Percentiles rank a stretch among this genome's conserved stretches.
Conservation (phyloP, 2,888 invertebrate genomes). For the Spicauda simplicius region DNA sequence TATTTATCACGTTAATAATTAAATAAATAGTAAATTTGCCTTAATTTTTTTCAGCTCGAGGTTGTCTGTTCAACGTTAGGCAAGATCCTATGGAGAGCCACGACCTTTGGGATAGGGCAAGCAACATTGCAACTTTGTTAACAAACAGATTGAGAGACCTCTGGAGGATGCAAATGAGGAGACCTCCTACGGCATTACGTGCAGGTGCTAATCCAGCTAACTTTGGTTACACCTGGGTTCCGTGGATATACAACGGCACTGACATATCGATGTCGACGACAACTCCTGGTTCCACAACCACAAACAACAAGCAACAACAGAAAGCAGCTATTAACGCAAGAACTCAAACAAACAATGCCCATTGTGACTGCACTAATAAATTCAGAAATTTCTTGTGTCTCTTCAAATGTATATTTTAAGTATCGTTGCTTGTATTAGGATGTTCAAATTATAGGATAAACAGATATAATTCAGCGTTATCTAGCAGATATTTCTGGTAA, state of each 20-base stretch:
- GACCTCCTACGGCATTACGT: slow-evolving; percentile 74
- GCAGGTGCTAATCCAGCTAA: slow-evolving; percentile 87
- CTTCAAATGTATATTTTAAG: slow-evolving; percentile 65
- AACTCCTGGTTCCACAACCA: neutral
- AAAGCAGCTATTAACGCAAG: slow-evolving; percentile 36
- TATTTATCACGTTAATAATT: no score
- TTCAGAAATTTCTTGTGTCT: slow-evolving; percentile 73
- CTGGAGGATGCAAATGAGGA: slow-evolving; percentile 78
- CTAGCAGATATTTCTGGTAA: neutral
- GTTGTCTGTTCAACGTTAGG: slow-evolving; percentile 91
- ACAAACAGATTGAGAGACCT: slow-evolving; percentile 70
- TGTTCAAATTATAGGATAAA: neutral
- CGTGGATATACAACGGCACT: slow-evolving; percentile 72
- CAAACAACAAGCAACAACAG: neutral
- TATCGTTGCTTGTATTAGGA: neutral
- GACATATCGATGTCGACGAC: neutral
- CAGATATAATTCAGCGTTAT: neutral
- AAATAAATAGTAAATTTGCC: no score
- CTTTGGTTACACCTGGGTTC: slow-evolving; percentile 89
- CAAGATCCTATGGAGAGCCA: slow-evolving; percentile 92
- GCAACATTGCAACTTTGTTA: slow-evolving; percentile 73
- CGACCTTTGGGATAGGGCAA: slow-evolving; percentile 85
- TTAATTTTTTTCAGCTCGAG: slow-evolving; percentile 77
- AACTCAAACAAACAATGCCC: slow-evolving; percentile 52
- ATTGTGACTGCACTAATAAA: slow-evolving; percentile 62